Evolutionary conservation across 2,888 invertebrate genomes (phyloP).

Genomic region (Drosophila tanythrix): DNA sequence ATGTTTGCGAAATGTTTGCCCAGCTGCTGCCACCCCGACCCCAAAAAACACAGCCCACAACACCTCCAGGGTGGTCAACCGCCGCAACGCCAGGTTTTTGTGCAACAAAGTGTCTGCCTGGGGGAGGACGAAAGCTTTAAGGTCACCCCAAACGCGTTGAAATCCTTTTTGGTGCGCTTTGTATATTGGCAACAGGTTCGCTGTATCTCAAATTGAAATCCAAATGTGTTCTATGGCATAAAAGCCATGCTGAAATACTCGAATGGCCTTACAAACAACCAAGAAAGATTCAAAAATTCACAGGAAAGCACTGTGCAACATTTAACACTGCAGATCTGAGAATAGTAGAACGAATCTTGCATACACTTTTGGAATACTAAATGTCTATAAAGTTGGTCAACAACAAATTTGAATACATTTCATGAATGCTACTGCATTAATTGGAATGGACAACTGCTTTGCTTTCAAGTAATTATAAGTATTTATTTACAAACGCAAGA

Average conservation of each 20-base stretch:
- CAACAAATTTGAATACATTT: neutral
- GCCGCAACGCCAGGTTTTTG: slow-evolving; percentile 4
- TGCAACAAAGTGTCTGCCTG: slow-evolving; percentile 19
- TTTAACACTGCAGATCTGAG: neutral
- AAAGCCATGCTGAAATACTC: slow-evolving; percentile 16
- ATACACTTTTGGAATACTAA: slow-evolving; percentile 9
- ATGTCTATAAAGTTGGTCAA: neutral
- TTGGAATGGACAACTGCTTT: neutral
- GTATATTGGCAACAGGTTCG: slow-evolving; percentile 60
- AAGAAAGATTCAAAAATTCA: slow-evolving; percentile 2
- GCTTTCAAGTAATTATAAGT: slow-evolving; percentile 5
- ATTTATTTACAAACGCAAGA: slow-evolving; percentile 3
- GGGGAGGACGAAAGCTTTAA: slow-evolving; percentile 11
- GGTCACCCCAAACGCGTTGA: slow-evolving; percentile 32
- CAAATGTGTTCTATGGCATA: slow-evolving; percentile 55
- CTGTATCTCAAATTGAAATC: slow-evolving; percentile 74
- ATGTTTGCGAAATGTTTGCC: slow-evolving; percentile 73
- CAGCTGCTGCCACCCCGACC: slow-evolving; percentile 25
- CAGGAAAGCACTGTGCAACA: neutral
- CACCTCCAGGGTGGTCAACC: slow-evolving; percentile 11
- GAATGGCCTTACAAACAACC: slow-evolving; percentile 3
- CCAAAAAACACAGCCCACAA: neutral
- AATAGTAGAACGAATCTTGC: slow-evolving; percentile 1
- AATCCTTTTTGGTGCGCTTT: slow-evolving; percentile 7
- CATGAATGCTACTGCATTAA: neutral